These are phyloP conservation scores for Hippoglossus hippoglossus DNA, from an alignment of 2,797 vertebrate species.

Conservation along the genomic window DNA sequence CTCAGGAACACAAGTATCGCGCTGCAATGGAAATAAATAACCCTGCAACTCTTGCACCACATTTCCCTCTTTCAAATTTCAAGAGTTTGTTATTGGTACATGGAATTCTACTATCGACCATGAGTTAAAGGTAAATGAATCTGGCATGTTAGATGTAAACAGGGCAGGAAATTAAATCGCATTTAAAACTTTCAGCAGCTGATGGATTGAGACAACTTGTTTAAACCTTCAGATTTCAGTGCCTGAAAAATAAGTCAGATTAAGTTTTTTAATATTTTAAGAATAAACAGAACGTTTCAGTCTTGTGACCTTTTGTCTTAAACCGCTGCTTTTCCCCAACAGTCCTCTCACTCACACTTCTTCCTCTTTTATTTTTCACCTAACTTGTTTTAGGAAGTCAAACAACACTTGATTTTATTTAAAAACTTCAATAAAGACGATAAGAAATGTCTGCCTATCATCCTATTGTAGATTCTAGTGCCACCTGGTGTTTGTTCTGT, in stretches of 20 bases:
- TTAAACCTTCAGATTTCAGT: not conserved
- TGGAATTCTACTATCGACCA: conserved; percentile 7
- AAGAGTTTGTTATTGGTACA: conserved; percentile 28
- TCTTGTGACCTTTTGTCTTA: too few relatives aligned
- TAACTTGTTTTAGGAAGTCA: too few relatives aligned
- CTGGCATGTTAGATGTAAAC: conserved; percentile 47
- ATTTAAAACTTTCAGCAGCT: conserved; percentile 2
- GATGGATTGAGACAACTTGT: conserved; percentile 13
- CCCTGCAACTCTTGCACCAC: not conserved
- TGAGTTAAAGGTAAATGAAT: conserved; percentile 21
- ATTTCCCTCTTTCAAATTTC: not conserved
- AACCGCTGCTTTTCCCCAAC: too few relatives aligned
- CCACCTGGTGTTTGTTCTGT: not conserved
- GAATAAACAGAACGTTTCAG: too few relatives aligned
- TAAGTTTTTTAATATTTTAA: too few relatives aligned
- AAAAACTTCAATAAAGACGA: too few relatives aligned
- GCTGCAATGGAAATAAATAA: conserved; percentile 40
- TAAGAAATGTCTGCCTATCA: too few relatives aligned
- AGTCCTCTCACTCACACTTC: too few relatives aligned
- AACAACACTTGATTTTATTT: too few relatives aligned
- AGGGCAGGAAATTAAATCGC: conserved; percentile 49
- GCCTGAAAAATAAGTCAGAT: too few relatives aligned
- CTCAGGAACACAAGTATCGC: not conserved
- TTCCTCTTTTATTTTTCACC: too few relatives aligned
- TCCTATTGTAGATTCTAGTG: not conserved